Evolutionary conservation across 2,113 vertebrate species (phyloP).

Genomic region (Brienomyrus longianalis): DNA sequence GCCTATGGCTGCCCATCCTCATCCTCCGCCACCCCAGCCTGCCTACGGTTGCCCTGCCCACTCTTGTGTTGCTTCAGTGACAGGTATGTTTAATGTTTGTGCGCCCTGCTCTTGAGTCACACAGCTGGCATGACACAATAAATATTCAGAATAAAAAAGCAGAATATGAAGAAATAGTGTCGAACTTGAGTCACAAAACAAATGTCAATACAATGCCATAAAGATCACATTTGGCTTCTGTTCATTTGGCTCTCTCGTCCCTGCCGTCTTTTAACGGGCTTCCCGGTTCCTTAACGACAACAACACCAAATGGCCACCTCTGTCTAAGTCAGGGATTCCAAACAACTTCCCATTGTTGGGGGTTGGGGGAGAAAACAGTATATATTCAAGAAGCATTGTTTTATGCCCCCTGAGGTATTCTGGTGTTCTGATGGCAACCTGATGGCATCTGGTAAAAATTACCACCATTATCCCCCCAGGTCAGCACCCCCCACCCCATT

Average conservation of each 20-base stretch:
- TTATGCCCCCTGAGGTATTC: neutral
- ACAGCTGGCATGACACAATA: constrained; percentile 20
- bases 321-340: neutral
- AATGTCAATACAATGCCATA: neutral
- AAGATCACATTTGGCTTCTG: neutral
- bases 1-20: constrained; percentile 25
- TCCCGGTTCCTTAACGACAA: neutral
- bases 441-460: neutral
- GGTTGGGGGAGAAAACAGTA: neutral
- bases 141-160: neutral
- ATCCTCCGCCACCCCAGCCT: constrained; percentile 39
- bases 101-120: neutral
- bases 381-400: neutral
- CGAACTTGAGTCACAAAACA: neutral
- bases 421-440: neutral
- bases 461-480: neutral
- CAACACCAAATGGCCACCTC: neutral
- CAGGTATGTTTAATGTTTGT: constrained; percentile 23
- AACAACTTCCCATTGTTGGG: neutral
- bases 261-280: neutral
- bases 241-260: neutral
- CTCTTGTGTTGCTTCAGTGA: constrained; percentile 25
- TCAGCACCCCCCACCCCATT: neutral
- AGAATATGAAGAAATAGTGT: neutral
- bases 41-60: constrained; percentile 20